Evolutionary conservation across 2,113 vertebrate species (phyloP).

Genomic region (Hippolais icterina): DNA sequence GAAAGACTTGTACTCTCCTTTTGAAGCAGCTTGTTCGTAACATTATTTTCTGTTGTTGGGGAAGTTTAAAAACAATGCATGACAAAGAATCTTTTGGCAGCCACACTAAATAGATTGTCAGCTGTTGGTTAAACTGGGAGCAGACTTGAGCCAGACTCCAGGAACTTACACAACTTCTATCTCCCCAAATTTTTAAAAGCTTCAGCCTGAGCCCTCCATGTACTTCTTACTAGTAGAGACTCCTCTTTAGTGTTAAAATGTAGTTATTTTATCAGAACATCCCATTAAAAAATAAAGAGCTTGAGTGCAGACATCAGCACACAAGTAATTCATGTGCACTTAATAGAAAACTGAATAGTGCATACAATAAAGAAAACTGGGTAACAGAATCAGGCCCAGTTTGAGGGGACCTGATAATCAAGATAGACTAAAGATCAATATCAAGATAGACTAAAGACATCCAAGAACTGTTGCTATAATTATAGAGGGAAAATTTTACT

Average conservation of each 20-base stretch:
- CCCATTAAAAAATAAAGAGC: neutral
- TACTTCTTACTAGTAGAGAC: neutral
- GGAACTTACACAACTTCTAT: neutral
- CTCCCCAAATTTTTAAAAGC: neutral
- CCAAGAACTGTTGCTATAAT: neutral
- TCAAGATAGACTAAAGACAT: neutral
- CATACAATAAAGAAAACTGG: neutral
- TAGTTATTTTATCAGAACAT: neutral
- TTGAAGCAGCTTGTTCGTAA: neutral
- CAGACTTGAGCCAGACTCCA: neutral
- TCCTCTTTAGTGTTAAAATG: neutral
- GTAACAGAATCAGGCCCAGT: neutral
- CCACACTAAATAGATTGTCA: neutral
- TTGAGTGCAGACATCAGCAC: neutral
- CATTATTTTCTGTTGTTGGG: neutral
- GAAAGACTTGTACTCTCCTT: neutral
- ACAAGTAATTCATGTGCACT: neutral
- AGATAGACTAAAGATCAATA: neutral
- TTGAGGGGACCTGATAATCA: neutral
- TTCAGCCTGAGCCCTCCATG: neutral
- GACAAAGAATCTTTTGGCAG: neutral
- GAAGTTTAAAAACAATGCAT: neutral
- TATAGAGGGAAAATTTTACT: neutral
- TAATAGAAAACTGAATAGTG: neutral
- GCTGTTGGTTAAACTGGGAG: neutral